A percentile compares a stretch with the other conserved stretches of the same genome.
Evolutionary conservation across 2,888 invertebrate genomes (phyloP).

Genomic region (Theretra japonica): DNA sequence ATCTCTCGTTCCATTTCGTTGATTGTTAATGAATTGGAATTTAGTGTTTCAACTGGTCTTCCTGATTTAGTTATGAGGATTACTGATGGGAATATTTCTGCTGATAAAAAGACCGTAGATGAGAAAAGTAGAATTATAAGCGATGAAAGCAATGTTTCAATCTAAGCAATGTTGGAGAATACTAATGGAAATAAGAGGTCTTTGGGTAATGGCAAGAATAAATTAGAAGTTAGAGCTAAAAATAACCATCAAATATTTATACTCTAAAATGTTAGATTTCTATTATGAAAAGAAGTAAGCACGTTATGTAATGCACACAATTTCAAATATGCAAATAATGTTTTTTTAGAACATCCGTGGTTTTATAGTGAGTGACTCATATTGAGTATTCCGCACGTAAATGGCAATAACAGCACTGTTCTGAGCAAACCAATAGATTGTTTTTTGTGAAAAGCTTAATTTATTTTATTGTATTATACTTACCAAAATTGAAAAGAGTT

Average conservation of each 20-base stretch:
- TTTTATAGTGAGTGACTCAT: not conserved
- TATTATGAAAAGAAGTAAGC: too few species aligned
- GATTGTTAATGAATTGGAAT: conserved; percentile 36
- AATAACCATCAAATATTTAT: too few species aligned
- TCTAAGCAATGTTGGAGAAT: too few species aligned
- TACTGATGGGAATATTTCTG: not conserved
- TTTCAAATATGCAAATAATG: conserved; percentile 13
- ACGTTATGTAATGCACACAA: not conserved
- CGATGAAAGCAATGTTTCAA: too few species aligned
- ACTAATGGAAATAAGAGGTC: too few species aligned
- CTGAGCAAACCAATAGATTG: not conserved
- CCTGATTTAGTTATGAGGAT: not conserved
- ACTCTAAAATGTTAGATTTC: too few species aligned
- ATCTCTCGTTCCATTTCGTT: conserved; percentile 7
- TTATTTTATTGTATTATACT: too few species aligned
- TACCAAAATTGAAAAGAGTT: too few species aligned
- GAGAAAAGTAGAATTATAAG: too few species aligned
- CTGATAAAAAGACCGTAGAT: not conserved
- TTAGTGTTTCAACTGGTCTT: not conserved
- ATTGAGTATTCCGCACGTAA: not conserved
- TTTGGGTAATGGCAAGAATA: too few species aligned
- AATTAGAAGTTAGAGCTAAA: too few species aligned
- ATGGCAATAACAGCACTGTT: not conserved
- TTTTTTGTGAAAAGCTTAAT: too few species aligned
- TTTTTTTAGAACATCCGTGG: not conserved